Percentiles rank a stretch among this genome's conserved stretches.
phyloP scores from a whole-genome alignment of 2,888 invertebrate species.

The Vesta saturnalis region DNA sequence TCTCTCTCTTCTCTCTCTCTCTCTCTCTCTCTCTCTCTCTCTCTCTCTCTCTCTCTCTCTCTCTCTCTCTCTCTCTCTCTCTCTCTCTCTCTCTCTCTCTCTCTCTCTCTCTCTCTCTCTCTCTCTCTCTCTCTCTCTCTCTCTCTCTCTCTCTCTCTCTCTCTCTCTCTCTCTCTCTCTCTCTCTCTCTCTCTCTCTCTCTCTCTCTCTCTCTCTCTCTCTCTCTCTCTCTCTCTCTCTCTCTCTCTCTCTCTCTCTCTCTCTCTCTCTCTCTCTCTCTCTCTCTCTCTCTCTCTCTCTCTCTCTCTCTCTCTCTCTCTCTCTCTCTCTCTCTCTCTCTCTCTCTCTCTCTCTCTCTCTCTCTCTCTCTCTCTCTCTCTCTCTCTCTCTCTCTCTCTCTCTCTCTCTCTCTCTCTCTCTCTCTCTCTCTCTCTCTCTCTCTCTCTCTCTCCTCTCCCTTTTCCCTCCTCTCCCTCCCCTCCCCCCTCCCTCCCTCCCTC shows the following conservation, averaged over 20 bases:
- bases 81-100: background rate
- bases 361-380: background rate
- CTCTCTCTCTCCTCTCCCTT: background rate
- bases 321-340: background rate
- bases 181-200: background rate
- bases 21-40: background rate
- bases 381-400: background rate
- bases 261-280: background rate
- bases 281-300: background rate
- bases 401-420: background rate
- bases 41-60: background rate
- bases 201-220: background rate
- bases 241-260: background rate
- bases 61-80: background rate
- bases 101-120: background rate
- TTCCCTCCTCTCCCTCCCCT: background rate
- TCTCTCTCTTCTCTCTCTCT: background rate
- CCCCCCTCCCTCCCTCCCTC: background rate
- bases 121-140: background rate
- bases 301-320: background rate
- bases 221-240: background rate
- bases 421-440: background rate
- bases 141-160: background rate
- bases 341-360: background rate
- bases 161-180: background rate